phyloP scores from a whole-genome alignment of 2,888 invertebrate genomes.

The Tipula unca region DNA sequence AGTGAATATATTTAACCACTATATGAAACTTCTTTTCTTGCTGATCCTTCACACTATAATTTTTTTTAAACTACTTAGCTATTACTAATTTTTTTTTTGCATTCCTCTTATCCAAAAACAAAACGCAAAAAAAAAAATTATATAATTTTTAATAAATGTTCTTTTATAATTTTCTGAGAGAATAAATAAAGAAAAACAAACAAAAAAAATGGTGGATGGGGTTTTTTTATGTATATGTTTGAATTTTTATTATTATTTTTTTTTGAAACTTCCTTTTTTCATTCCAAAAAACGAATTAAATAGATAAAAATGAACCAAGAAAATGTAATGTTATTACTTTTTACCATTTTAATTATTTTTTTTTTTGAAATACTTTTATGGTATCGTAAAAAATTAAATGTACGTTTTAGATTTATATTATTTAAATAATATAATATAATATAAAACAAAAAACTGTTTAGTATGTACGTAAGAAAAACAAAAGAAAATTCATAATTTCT shows the following conservation, averaged over 20 bases:
- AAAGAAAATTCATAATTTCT: neutral
- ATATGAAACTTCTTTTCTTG: neutral
- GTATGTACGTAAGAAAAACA: neutral
- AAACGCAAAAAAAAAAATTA: neutral
- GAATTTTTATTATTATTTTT: neutral
- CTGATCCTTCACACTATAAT: neutral
- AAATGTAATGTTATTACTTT: neutral
- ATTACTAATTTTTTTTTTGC: neutral
- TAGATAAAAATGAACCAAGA: neutral
- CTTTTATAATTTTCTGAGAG: neutral
- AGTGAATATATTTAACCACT: neutral
- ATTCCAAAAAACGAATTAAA: neutral
- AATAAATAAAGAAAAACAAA: neutral
- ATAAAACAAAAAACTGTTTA: neutral
- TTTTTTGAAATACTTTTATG: neutral
- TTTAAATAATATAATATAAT: neutral
- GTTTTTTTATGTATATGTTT: constrained; percentile 8
- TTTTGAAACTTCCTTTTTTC: neutral
- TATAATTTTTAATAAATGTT: neutral
- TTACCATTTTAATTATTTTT: neutral
- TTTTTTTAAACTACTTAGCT: neutral
- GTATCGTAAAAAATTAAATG: neutral
- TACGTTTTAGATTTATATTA: neutral
- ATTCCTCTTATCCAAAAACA: neutral
- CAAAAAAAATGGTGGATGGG: constrained; percentile 8